Evolutionary conservation across 1,140 invertebrate species (phyloP), one percentile per base, ranked within the genome.

Genomic region (Luehdorfia chinensis): DNA sequence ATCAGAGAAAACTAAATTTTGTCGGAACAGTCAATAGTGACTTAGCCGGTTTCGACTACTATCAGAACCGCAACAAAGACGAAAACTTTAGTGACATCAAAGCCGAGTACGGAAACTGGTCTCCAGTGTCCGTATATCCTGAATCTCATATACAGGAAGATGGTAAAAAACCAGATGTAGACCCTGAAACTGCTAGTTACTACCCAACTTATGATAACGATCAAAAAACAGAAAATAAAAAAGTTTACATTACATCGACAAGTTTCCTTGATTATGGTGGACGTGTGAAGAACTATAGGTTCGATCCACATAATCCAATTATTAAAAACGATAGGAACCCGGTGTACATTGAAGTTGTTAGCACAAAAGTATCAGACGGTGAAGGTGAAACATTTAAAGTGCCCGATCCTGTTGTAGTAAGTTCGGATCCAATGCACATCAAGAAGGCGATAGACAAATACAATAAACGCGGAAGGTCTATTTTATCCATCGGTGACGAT

Each of bases 371-470:
- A 7, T 83, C 81, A n/a, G 84, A 87, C 32, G 75, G 74, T 27
- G 74, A 86, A 36, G 59, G 50, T 19, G 75, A 77, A 43, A 59
- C 60, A 3, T 63, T 55, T 9, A 79, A 87, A 59, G 87, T 93
- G 2, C 93, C 93, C 1, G 84, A 91, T 9, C 93, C 93, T 18
- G 91, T 94, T 0, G 87, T 88, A 1, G 81, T 94, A 1, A 88
- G 88, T 27, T 93, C 93, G 0, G 89, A 89, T 4, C 72, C 89
- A 7, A 87, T 91, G 57, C 89, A 85, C 36, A 77, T 90, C 2
- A 90, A 91, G 66, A 88, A 87, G 47, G 81, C 84, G n/a, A 60
- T 86, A 13, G 86, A 87, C 9, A 78, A 79, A 31, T 84, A 83
- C 21, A 80, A 76, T 15, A 89, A 88, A 58, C 74, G 86, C 25